Evolutionary conservation across 1,140 invertebrate species (phyloP).

Genomic region (Trichonephila clavata): DNA sequence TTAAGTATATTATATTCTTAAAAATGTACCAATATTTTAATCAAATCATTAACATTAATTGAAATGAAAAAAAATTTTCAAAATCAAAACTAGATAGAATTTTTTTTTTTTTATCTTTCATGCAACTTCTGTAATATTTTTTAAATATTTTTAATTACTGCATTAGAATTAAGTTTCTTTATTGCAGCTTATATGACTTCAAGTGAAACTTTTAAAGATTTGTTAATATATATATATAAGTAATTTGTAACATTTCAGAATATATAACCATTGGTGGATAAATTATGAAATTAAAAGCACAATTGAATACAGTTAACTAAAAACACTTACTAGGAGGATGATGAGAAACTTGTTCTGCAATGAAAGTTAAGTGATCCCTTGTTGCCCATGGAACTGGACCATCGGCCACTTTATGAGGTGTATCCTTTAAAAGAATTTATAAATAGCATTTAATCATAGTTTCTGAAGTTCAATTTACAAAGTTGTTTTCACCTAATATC

Average conservation of each 20-base stretch:
- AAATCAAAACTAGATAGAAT: background rate
- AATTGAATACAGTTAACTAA: background rate
- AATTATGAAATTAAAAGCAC: background rate
- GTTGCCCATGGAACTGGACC: slow-evolving; percentile 92
- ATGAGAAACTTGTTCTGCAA: slow-evolving; percentile 99
- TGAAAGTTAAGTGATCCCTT: slow-evolving; percentile 91
- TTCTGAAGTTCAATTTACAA: no score
- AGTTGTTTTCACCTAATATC: no score
- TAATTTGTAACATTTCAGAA: no score
- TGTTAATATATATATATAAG: no score
- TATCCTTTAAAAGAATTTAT: slow-evolving; percentile 42
- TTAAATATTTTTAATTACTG: no score
- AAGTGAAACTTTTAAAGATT: background rate
- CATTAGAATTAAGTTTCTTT: no score
- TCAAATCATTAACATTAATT: no score
- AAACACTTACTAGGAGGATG: slow-evolving; percentile 93
- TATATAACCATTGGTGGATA: no score
- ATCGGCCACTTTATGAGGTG: slow-evolving; percentile 83
- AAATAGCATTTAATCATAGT: background rate
- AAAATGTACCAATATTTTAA: no score
- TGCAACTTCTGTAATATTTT: background rate
- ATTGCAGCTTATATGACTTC: background rate
- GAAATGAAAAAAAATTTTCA: no score
- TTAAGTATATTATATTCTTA: no score
- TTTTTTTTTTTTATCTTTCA: slow-evolving; percentile 25